phyloP scores from a whole-genome alignment of 2,113 vertebrate genomes.

The Bettongia penicillata region DNA sequence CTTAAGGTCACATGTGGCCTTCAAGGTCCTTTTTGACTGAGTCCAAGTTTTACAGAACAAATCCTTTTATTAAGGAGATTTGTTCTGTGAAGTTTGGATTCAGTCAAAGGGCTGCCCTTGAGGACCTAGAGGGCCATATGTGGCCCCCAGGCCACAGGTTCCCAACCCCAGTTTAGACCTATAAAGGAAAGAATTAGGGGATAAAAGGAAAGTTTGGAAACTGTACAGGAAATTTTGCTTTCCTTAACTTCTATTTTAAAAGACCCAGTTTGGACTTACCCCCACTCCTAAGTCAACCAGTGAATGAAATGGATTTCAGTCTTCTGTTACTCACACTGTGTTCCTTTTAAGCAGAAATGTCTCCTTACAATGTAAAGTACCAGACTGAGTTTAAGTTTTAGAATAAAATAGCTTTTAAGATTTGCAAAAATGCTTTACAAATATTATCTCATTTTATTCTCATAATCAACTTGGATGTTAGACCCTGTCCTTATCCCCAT shows the following conservation, averaged over 20 bases:
- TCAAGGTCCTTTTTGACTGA: too few relatives aligned
- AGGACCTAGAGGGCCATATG: too few relatives aligned
- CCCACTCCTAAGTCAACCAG: neutral
- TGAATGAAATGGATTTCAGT: neutral
- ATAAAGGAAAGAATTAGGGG: neutral
- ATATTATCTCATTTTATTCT: neutral
- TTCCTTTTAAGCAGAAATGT: neutral
- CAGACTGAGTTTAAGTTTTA: neutral
- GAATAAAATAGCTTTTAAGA: neutral
- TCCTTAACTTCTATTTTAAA: neutral
- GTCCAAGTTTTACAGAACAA: too few relatives aligned
- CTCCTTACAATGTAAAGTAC: constrained; percentile 7
- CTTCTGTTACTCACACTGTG: neutral
- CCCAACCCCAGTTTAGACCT: neutral
- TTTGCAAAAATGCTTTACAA: neutral
- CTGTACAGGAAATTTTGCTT: neutral
- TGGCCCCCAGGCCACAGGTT: too few relatives aligned
- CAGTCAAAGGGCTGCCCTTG: too few relatives aligned
- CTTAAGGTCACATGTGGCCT: too few relatives aligned
- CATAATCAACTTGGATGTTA: neutral
- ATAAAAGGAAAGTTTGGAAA: constrained; percentile 9
- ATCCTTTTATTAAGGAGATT: too few relatives aligned
- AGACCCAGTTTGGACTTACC: neutral
- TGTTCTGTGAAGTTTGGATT: too few relatives aligned
- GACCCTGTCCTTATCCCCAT: neutral